Base-by-base conservation (phyloP, 1,140 invertebrate genomes). In the Drosophila equinoxialis region DNA sequence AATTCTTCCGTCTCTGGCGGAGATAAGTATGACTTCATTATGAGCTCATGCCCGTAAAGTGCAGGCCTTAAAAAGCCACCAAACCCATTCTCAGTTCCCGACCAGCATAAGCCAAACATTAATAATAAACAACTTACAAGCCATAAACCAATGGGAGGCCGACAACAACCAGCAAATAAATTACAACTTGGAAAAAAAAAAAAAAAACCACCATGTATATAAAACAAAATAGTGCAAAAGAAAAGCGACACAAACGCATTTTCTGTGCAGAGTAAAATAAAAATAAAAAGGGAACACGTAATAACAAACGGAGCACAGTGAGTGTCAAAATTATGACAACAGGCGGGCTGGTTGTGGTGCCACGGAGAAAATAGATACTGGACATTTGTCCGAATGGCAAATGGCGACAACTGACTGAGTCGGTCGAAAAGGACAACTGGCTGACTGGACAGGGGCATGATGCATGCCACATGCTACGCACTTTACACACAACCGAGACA, bases 71-170 rank as follows among this genome's bases (percentile, higher is more conserved):
- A 14, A 51, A 68, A 33, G 26, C 60, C 14, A 42, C 26, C 65
- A 65, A 60, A 63, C 57, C 35, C 33, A 39, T 39, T 39, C 45
- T 45, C 59, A 66, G 39, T 23, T 30, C 33, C 71, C 51, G 63
- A 63, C 68, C 81, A 80, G 68, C 81, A 81, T 81, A 80, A 85
- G 81, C 81, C 81, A 85, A 85, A 81, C 81, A 85, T 85, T 85
- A 85, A 85, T 85, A 85, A 85, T 85, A 85, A 85, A 85, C 82
- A 86, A 86, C 82, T 86, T 86, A 86, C 82, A 81, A 81, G 82
- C 78, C 82, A 86, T 86, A 86, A 86, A 86, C 82, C 82, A 86
- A 86, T 86, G 82, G 79, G 82, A 86, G 75, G 66, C 79, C 72
- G 67, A 48, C 37, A 68, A 67, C 67, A 71, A 72, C 68, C 63